A percentile compares a stretch with the other conserved stretches of the same genome.
These are phyloP conservation scores for Reticulitermes speratus DNA, from an alignment of 1,140 invertebrate genomes.

Conservation along the genomic window DNA sequence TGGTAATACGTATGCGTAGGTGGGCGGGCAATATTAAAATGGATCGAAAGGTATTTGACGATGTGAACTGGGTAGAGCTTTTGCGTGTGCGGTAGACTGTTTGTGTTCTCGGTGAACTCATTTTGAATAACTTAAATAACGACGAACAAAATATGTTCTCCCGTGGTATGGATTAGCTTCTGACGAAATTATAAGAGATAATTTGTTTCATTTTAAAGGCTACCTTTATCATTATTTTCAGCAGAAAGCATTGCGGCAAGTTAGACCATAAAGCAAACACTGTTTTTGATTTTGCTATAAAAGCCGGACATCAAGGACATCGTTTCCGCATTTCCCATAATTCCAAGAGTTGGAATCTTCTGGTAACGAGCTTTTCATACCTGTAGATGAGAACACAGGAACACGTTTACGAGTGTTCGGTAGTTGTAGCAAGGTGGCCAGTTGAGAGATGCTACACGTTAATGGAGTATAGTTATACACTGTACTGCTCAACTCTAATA, in stretches of 20 bases:
- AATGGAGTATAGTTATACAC: neutral
- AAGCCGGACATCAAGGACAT: slow-evolving; percentile 8
- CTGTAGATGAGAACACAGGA: slow-evolving; percentile 1
- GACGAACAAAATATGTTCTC: no score
- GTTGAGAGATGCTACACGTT: neutral
- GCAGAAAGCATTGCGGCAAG: neutral
- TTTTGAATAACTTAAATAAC: no score
- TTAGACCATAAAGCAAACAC: neutral
- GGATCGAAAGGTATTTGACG: no score
- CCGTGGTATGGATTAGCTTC: no score
- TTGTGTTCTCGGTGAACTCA: no score
- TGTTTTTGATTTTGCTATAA: neutral
- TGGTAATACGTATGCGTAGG: no score
- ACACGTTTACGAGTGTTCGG: neutral
- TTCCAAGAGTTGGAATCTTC: neutral
- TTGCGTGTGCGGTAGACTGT: no score
- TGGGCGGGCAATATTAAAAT: no score
- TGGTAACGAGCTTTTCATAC: slow-evolving; percentile 14
- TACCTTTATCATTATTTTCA: neutral
- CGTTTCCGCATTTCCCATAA: neutral
- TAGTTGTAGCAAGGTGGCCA: neutral
- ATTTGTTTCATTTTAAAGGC: no score
- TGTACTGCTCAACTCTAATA: neutral
- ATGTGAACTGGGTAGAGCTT: no score
- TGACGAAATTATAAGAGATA: no score